Percentiles rank a stretch among this genome's conserved stretches.
Evolutionary conservation across 2,113 vertebrate genomes (phyloP).

Genomic region (Hippopotamus amphibius): DNA sequence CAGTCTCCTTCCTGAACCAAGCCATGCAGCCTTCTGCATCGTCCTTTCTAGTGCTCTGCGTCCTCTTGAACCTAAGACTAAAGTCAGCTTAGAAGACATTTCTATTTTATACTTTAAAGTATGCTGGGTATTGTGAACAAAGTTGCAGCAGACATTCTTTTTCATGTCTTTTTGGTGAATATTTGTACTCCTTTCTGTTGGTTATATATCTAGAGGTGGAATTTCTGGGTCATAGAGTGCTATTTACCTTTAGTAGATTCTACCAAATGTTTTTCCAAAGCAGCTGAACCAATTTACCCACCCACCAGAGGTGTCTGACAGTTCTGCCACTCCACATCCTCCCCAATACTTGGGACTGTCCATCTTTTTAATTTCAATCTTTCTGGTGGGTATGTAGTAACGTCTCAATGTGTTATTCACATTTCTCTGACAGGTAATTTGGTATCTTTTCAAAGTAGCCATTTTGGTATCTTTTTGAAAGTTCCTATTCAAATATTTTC

Average conservation of each 20-base stretch:
- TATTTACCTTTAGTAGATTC: not conserved
- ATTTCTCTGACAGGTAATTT: not conserved
- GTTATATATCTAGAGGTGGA: not conserved
- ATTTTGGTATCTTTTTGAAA: not conserved
- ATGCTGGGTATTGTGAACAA: not conserved
- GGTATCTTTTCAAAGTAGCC: not conserved
- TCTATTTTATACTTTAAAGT: not conserved
- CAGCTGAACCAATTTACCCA: not conserved
- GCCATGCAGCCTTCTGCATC: fast-evolving
- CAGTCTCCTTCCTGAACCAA: not conserved
- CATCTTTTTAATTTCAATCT: not conserved
- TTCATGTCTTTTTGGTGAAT: not conserved
- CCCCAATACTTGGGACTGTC: not conserved
- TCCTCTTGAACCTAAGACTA: not conserved
- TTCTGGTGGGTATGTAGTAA: not conserved
- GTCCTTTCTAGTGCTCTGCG: not conserved
- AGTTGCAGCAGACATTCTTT: not conserved
- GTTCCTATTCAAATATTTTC: not conserved
- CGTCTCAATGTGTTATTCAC: not conserved
- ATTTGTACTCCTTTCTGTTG: not conserved
- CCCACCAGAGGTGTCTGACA: not conserved
- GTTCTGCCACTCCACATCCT: not conserved
- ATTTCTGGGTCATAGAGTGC: not conserved
- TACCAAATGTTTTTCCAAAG: not conserved
- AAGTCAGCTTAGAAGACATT: not conserved